A percentile compares a stretch with the other conserved stretches of the same genome.
Evolutionary conservation across 2,113 vertebrate species (phyloP).

Genomic region (Micronisus gabar): DNA sequence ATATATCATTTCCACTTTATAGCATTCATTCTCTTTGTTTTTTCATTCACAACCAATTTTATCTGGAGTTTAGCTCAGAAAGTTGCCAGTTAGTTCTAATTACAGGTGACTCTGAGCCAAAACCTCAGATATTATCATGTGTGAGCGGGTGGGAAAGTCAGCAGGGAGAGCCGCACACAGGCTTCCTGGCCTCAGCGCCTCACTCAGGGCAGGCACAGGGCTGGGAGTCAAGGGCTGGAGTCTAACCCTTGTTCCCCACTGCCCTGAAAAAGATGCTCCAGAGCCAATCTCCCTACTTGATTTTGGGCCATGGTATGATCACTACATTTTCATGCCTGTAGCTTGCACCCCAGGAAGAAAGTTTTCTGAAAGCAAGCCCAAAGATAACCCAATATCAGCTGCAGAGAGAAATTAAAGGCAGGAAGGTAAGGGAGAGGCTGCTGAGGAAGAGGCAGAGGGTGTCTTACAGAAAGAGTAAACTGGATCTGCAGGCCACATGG

Average conservation of each 20-base stretch:
- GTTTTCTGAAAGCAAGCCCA: neutral
- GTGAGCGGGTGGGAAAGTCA: neutral
- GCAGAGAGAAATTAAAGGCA: neutral
- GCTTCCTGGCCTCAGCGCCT: neutral
- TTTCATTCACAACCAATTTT: slow-evolving; percentile 52
- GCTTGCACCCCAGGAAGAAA: neutral
- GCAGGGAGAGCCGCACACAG: neutral
- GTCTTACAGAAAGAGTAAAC: neutral
- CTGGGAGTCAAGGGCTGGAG: neutral
- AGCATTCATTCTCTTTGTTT: neutral
- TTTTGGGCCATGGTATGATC: neutral
- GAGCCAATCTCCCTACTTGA: neutral
- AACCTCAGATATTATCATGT: slow-evolving; percentile 29
- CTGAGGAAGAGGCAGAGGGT: neutral
- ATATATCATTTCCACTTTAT: neutral
- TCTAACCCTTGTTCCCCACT: neutral
- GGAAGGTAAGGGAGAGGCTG: neutral
- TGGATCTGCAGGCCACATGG: neutral
- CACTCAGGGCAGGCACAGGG: neutral
- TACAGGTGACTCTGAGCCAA: slow-evolving; percentile 33
- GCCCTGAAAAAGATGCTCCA: neutral
- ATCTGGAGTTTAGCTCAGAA: slow-evolving; percentile 20
- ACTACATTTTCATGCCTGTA: neutral
- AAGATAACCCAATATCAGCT: neutral
- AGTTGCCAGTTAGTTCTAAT: slow-evolving; percentile 42